Conservation (phyloP, 2,888 invertebrate genomes). For the Drosophila emarginata region DNA sequence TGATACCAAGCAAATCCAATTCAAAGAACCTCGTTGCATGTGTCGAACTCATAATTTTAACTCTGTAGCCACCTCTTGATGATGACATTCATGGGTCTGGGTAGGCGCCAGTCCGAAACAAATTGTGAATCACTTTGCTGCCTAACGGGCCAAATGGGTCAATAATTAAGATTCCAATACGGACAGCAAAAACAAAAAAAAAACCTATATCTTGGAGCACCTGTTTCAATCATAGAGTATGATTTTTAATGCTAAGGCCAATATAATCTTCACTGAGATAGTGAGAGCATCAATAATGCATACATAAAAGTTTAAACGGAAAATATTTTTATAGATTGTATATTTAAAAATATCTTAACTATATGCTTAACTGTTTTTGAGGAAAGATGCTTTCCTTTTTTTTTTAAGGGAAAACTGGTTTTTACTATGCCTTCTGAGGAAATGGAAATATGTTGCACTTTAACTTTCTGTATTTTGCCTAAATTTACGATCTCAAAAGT, state of each 20-base stretch:
- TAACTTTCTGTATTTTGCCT: neutral
- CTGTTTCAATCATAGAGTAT: slow-evolving; percentile 50
- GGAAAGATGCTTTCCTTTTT: too few species aligned
- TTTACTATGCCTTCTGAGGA: too few species aligned
- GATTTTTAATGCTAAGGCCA: slow-evolving; percentile 14
- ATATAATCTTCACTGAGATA: too few species aligned
- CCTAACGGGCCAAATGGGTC: slow-evolving; percentile 47
- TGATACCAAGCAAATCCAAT: slow-evolving; percentile 13
- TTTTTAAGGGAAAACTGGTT: too few species aligned
- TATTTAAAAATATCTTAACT: too few species aligned
- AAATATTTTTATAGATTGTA: too few species aligned
- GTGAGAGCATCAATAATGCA: too few species aligned
- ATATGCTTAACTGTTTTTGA: too few species aligned
- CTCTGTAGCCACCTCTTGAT: slow-evolving; percentile 45
- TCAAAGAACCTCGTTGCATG: slow-evolving; percentile 50
- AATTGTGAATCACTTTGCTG: slow-evolving; percentile 47
- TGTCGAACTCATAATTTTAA: slow-evolving; percentile 64
- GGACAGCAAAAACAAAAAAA: slow-evolving; percentile 12
- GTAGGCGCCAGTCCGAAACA: slow-evolving; percentile 56
- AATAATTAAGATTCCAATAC: slow-evolving; percentile 25
- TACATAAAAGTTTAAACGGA: neutral
- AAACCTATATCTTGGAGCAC: slow-evolving; percentile 26
- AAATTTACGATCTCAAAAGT: neutral
- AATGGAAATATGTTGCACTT: neutral
- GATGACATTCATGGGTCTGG: slow-evolving; percentile 62